Evolutionary conservation across 1,140 invertebrate species (phyloP).

Genomic region (Zaprionus nigranus): DNA sequence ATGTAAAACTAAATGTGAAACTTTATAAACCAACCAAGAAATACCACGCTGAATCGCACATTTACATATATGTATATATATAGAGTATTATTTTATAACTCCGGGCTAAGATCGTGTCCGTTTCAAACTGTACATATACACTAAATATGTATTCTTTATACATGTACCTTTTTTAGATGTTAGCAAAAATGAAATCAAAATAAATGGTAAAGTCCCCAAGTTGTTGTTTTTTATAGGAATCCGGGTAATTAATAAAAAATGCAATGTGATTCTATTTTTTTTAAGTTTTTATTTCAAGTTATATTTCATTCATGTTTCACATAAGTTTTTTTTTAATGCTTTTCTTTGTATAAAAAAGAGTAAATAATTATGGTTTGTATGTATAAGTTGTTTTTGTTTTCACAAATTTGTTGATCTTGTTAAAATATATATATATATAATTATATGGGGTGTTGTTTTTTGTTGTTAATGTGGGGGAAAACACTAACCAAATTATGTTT

Average conservation of each 20-base stretch:
- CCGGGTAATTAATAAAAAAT: background rate
- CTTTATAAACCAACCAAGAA: background rate
- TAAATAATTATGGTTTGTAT: constrained; percentile 80
- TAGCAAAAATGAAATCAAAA: constrained; percentile 50
- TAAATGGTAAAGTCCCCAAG: constrained; percentile 49
- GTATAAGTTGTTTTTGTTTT: constrained; percentile 67
- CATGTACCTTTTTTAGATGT: constrained; percentile 62
- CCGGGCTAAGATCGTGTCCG: constrained; percentile 20
- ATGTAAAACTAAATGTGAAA: constrained; percentile 1
- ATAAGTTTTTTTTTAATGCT: constrained; percentile 75
- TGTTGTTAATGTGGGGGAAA: constrained; percentile 44
- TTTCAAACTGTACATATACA: constrained; percentile 39
- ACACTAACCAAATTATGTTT: constrained; percentile 71
- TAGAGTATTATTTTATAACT: constrained; percentile 54
- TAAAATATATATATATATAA: constrained; percentile 67
- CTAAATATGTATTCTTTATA: constrained; percentile 58
- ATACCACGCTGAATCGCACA: constrained; percentile 46
- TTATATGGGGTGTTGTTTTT: constrained; percentile 49
- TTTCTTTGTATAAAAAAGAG: constrained; percentile 83
- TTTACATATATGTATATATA: constrained; percentile 46
- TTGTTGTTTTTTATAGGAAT: background rate
- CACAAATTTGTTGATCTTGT: constrained; percentile 69
- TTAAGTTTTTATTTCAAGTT: constrained; percentile 80
- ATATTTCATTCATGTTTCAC: constrained; percentile 84
- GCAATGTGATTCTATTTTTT: constrained; percentile 61